Evolutionary conservation across 2,113 vertebrate genomes (phyloP).

Genomic region (Eurystomus gularis): DNA sequence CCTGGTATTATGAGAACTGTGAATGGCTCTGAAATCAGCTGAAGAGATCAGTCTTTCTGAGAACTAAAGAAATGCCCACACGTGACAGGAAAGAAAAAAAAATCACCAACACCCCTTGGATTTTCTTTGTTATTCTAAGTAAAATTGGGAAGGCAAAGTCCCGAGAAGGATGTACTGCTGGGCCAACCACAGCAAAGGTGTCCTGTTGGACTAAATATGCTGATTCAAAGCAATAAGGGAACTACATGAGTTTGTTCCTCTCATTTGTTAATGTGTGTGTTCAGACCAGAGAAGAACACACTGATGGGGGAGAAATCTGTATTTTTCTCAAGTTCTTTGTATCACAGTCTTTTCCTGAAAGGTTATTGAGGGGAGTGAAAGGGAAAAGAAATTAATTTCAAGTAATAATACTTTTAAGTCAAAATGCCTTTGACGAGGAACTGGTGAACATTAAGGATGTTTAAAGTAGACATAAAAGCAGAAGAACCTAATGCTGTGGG

Average conservation of each 20-base stretch:
- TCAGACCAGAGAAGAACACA: not conserved
- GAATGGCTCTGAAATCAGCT: not conserved
- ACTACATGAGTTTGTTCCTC: not conserved
- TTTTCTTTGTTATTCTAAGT: not conserved
- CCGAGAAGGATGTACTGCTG: not conserved
- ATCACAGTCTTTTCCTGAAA: not conserved
- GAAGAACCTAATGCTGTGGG: not conserved
- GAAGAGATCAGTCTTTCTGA: not conserved
- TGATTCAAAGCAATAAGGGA: not conserved
- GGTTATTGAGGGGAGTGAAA: not conserved
- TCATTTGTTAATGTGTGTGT: not conserved
- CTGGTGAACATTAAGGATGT: not conserved
- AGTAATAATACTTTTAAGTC: not conserved
- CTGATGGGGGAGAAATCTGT: not conserved
- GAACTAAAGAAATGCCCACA: not conserved
- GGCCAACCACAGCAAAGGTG: not conserved
- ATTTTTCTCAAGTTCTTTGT: not conserved
- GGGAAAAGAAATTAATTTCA: not conserved
- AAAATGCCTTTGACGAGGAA: not conserved
- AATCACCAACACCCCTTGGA: fast-evolving
- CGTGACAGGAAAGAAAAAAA: not conserved
- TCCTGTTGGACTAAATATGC: not conserved
- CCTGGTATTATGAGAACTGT: not conserved
- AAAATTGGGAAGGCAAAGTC: not conserved
- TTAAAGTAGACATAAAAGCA: not conserved